Percentiles rank a stretch among this genome's conserved stretches.
Evolutionary conservation across 2,113 vertebrate species (phyloP).

Genomic region (Archilochus colubris): DNA sequence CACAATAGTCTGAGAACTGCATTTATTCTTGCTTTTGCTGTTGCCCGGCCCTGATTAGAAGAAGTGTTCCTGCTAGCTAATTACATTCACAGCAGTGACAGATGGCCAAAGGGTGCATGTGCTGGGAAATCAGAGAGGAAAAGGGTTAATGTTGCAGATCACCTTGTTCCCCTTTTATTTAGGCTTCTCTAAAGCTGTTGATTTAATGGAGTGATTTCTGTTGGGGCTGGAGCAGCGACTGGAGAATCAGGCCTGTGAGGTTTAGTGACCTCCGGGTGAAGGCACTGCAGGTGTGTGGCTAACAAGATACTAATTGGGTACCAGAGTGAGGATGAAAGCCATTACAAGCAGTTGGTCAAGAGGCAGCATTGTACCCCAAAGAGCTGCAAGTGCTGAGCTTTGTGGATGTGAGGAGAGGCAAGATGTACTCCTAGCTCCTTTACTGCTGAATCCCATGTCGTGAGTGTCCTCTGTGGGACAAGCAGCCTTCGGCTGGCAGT

Average conservation of each 20-base stretch:
- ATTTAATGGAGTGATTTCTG: background rate
- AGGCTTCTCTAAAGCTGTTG: background rate
- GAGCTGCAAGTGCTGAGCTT: conserved; percentile 16
- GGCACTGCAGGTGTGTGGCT: conserved; percentile 67
- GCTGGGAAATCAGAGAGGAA: conserved; percentile 55
- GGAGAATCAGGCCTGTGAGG: background rate
- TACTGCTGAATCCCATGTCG: conserved; percentile 2
- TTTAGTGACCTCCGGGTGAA: conserved; percentile 47
- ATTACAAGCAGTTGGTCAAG: conserved; percentile 60
- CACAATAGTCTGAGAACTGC: background rate
- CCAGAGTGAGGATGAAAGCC: conserved; percentile 54
- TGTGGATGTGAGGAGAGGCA: conserved; percentile 23
- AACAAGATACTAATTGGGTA: conserved; percentile 76
- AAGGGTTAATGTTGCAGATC: conserved; percentile 71
- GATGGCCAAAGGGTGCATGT: background rate
- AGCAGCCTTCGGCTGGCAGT: background rate
- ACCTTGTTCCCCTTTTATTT: background rate
- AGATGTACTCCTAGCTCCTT: conserved; percentile 36
- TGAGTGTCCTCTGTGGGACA: background rate
- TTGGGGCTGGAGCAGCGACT: background rate
- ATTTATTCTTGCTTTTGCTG: conserved; percentile 53
- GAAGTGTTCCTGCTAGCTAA: conserved; percentile 67
- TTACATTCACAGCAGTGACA: conserved; percentile 70
- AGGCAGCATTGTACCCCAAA: conserved; percentile 25
- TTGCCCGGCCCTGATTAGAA: conserved; percentile 48